Conservation (phyloP, 2,113 vertebrate species). For the Xyliphius kryptos region DNA sequence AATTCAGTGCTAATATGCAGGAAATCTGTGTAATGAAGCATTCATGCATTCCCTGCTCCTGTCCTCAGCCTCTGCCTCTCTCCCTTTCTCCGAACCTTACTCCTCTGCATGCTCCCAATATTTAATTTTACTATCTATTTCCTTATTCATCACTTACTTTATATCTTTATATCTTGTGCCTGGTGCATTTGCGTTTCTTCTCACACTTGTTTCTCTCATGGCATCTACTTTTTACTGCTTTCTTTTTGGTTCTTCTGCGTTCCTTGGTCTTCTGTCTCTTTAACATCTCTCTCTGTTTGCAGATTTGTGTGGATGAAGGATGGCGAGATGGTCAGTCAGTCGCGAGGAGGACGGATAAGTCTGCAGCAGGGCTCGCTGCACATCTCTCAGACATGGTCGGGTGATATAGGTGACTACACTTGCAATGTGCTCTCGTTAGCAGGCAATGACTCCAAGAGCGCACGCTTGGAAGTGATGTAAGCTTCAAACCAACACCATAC, state of each 20-base stretch:
- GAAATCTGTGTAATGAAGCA: constrained; percentile 41
- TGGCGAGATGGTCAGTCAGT: constrained; percentile 57
- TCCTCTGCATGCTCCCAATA: constrained; percentile 14
- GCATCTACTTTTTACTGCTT: not conserved
- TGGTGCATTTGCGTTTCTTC: constrained; percentile 6
- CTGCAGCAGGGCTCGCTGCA: constrained; percentile 78
- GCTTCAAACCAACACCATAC: constrained; percentile 44
- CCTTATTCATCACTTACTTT: not conserved
- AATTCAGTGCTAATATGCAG: constrained; percentile 42
- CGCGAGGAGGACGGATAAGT: constrained; percentile 73
- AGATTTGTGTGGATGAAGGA: constrained; percentile 90
- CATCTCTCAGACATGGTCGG: constrained; percentile 94
- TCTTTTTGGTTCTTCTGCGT: too few species aligned
- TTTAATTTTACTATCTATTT: constrained; percentile 10
- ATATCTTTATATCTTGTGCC: not conserved
- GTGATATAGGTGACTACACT: constrained; percentile 92
- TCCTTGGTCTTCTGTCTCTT: not conserved
- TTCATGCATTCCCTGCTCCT: constrained; percentile 18
- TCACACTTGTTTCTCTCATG: not conserved
- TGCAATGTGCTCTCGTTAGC: constrained; percentile 79
- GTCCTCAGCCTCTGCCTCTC: not conserved
- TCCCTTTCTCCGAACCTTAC: constrained; percentile 4
- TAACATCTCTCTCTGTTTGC: constrained; percentile 16
- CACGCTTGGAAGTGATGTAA: constrained; percentile 95
- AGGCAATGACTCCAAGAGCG: constrained; percentile 77